phyloP scores from a whole-genome alignment of 2,113 vertebrate genomes.

The Bombycilla garrulus region DNA sequence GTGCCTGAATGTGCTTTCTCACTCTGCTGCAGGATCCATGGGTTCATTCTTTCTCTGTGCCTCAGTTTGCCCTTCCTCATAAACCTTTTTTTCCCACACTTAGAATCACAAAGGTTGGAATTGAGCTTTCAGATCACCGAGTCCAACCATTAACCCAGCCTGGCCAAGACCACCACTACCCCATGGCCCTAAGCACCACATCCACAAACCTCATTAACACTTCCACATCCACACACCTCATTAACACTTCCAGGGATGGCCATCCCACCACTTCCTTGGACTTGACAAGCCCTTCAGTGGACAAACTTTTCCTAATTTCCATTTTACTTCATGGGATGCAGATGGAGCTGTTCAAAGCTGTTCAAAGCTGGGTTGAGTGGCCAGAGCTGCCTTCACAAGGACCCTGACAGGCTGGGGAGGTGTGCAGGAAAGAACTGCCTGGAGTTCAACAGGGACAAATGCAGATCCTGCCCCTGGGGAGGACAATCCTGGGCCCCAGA shows the following conservation, averaged over 20 bases:
- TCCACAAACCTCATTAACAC: neutral
- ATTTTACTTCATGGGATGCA: fast-evolving
- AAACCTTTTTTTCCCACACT: neutral
- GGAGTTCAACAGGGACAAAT: neutral
- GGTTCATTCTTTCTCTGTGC: neutral
- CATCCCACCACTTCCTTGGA: neutral
- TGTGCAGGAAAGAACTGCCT: neutral
- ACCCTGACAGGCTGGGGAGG: neutral
- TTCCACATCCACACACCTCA: neutral
- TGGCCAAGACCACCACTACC: neutral
- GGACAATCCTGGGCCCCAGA: neutral
- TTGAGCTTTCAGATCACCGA: fast-evolving
- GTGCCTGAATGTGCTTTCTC: too few relatives aligned
- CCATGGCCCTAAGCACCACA: neutral
- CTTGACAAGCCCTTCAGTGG: neutral
- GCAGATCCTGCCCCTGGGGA: neutral
- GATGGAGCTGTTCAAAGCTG: neutral
- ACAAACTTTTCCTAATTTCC: neutral
- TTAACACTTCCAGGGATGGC: neutral
- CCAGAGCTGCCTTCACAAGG: neutral
- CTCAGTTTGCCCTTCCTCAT: neutral
- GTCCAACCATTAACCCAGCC: neutral
- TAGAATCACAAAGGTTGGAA: neutral
- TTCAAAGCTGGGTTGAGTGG: too few relatives aligned
- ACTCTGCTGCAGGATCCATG: neutral